These are phyloP conservation scores for Papilio polytes DNA, from an alignment of 1,140 invertebrate species.

Conservation along the genomic window DNA sequence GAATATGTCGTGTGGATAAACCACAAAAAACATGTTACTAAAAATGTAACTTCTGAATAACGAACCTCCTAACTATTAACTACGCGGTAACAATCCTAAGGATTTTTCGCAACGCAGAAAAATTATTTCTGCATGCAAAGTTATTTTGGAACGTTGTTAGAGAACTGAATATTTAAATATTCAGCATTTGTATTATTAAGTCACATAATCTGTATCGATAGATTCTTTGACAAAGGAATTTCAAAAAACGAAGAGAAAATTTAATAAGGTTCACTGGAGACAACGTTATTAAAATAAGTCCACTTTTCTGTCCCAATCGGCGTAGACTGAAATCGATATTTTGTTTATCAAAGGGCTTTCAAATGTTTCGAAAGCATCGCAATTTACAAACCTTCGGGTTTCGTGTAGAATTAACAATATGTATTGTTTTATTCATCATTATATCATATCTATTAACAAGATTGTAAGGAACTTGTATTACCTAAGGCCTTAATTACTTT, in stretches of 20 bases:
- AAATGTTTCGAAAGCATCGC: background rate
- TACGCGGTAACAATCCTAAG: background rate
- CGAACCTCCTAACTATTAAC: background rate
- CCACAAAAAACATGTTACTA: background rate
- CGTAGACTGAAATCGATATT: background rate
- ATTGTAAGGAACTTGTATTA: no score
- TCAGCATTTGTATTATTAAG: background rate
- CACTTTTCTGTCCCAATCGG: background rate
- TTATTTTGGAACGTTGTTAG: background rate
- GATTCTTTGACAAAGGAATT: background rate
- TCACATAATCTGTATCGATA: background rate
- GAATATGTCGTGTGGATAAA: background rate
- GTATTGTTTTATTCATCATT: no score
- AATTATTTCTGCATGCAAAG: background rate
- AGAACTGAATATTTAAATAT: background rate
- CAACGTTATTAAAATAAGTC: background rate
- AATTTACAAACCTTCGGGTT: no score
- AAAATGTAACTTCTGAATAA: background rate
- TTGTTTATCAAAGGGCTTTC: background rate
- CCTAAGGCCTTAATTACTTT: no score
- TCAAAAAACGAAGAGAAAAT: background rate
- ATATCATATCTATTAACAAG: no score
- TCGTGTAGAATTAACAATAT: no score
- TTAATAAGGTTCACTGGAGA: background rate
- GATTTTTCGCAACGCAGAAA: background rate